These are phyloP conservation scores for Lepidurus couesii DNA, from an alignment of 1,140 invertebrate genomes.

Conservation along the genomic window DNA sequence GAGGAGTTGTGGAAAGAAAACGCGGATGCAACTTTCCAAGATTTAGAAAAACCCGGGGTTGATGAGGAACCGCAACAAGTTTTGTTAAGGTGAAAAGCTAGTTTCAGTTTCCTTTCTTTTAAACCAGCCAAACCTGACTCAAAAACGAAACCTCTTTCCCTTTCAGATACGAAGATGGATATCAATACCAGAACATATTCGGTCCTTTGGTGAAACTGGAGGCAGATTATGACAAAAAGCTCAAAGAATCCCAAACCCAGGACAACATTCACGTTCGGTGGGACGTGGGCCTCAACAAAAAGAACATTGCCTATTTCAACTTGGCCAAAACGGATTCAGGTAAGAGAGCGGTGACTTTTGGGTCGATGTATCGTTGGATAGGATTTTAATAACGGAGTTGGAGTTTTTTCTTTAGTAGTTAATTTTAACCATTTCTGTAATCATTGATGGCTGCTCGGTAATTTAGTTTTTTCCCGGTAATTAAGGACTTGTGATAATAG, in stretches of 20 bases:
- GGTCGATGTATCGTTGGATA: neutral
- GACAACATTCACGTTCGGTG: conserved; percentile 97
- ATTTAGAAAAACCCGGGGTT: conserved; percentile 93
- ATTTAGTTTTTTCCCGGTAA: no score
- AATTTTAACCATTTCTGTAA: neutral
- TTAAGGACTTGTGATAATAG: no score
- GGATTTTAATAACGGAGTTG: conserved; percentile 14
- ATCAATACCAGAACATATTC: conserved; percentile 98
- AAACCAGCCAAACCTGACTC: neutral
- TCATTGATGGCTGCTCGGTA: neutral
- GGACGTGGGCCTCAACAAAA: conserved; percentile 98
- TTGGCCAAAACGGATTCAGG: conserved; percentile 92
- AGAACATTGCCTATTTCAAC: conserved; percentile 94
- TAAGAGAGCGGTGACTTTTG: conserved; percentile 35
- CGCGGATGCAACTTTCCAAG: conserved; percentile 93
- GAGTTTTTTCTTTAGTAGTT: neutral
- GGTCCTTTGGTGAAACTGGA: conserved; percentile 94
- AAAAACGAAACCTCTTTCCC: neutral
- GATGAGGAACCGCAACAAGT: conserved; percentile 97
- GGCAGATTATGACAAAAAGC: conserved; percentile 95
- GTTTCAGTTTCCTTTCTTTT: no score
- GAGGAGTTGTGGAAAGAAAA: conserved; percentile 99
- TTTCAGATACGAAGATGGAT: conserved; percentile 89
- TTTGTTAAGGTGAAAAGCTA: conserved; percentile 56
- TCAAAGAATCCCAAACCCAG: conserved; percentile 98